Evolutionary conservation across 2,797 vertebrate genomes (phyloP).

Genomic region (Acipenser oxyrinchus): DNA sequence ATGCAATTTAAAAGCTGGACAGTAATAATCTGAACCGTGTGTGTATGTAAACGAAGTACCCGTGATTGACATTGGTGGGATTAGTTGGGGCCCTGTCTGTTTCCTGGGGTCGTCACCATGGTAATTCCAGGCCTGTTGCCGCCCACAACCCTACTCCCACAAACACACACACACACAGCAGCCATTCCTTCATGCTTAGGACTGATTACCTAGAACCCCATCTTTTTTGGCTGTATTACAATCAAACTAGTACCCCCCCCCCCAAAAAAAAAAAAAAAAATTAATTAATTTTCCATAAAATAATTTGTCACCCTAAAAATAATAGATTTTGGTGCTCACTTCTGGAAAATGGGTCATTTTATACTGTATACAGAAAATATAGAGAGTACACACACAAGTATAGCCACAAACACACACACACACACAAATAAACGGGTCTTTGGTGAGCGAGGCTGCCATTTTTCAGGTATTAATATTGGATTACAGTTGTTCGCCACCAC

Average conservation of each 20-base stretch:
- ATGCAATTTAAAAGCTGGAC: conserved; percentile 66
- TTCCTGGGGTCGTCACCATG: conserved; percentile 62
- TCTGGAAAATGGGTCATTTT: too few species aligned
- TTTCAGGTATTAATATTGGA: conserved; percentile 93
- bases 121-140: conserved; percentile 37
- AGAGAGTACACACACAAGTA: conserved; percentile 24
- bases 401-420: conserved; percentile 29
- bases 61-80: conserved; percentile 68
- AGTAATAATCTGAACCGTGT: conserved; percentile 66
- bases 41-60: conserved; percentile 60
- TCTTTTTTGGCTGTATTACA: conserved; percentile 24
- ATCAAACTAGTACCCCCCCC: background rate
- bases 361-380: too few species aligned
- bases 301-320: too few species aligned
- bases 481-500: conserved; percentile 72
- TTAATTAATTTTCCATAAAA: too few species aligned
- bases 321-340: too few species aligned
- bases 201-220: conserved; percentile 74
- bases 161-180: conserved; percentile 38
- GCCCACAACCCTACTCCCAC: conserved; percentile 23
- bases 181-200: conserved; percentile 27
- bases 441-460: conserved; percentile 74
- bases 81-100: conserved; percentile 76
- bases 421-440: conserved; percentile 67
- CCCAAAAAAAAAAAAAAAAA: background rate